Evolutionary conservation across 2,888 invertebrate genomes (phyloP).

Genomic region (Eilema caniola): DNA sequence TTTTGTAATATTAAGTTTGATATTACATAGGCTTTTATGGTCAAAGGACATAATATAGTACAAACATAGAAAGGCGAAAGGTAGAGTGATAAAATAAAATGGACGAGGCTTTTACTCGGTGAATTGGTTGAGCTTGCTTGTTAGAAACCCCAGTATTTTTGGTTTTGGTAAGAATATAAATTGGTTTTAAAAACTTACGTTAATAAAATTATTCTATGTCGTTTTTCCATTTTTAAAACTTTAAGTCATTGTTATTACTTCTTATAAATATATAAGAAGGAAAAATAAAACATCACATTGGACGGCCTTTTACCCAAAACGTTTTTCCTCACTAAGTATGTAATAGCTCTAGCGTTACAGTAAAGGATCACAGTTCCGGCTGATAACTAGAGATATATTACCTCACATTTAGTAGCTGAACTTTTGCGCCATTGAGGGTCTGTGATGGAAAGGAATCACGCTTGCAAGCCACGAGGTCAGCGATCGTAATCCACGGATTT

Average conservation of each 20-base stretch:
- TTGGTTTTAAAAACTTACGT: no score
- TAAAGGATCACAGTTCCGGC: conserved; percentile 14
- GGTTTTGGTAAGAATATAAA: no score
- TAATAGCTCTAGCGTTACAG: background rate
- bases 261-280: no score
- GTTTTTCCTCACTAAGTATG: background rate
- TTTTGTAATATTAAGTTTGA: background rate
- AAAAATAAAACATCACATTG: no score
- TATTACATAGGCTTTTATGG: background rate
- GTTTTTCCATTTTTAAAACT: background rate
- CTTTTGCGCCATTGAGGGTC: conserved; percentile 23
- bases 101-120: no score
- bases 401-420: conserved; percentile 35
- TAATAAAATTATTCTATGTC: background rate
- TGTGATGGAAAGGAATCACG: conserved; percentile 31
- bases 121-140: no score
- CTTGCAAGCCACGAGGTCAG: conserved; percentile 37
- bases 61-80: no score
- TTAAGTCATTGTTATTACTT: no score
- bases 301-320: background rate
- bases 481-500: conserved; percentile 16
- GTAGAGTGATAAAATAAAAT: no score
- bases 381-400: conserved; percentile 32
- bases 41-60: no score
- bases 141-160: no score